Evolutionary conservation across 2,797 vertebrate genomes (phyloP), one percentile per base, ranked within the genome.

Genomic region (Parotocinclus haroldoi): DNA sequence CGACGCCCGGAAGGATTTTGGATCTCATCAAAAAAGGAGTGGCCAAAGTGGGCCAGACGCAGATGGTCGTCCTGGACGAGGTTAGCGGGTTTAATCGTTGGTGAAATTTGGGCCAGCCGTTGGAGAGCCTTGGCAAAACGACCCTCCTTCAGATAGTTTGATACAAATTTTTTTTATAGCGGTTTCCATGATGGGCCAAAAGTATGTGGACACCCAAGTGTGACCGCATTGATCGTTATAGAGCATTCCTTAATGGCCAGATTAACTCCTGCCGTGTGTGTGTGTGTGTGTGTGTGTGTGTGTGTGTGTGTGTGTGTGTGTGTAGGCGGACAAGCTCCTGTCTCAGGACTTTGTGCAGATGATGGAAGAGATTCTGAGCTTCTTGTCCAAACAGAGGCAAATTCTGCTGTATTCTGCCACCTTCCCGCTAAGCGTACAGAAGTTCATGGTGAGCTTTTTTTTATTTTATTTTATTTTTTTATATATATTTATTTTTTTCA

Each of bases 11-110:
- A 76, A 94, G 97, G 85, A 99, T 99, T 85, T 89, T 99, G 80
- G 97, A 99, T 89, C 95, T 99, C 78, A 99, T 99, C 85, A 99
- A 99, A 86, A 99, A 99, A 91, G 96, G 96, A 80, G 95, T 99
- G 86, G 97, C 97, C 79, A 99, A 99, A 87, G 96, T 99, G 75
- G 91, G 91, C 83, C 92, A 95, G 80, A 93, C 98, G 85, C 97
- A 99, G 91, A 99, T 99, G 96, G 92, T 98, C 42, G 96, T 98
- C 74, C 82, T 99, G 84, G 97, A 99, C 91, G 97, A 99, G 93
- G 97, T 93, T 86, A 93, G 86, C 83, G 13, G n/a, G 5, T 27
- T 27, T 27, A 27, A 27, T 27, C 27, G 2, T 27, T 27, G 5
- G 27, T 27, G 27, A 27, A 27, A 27, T 27, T 27, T 27, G 27